Evolutionary conservation across 2,888 invertebrate species (phyloP), one percentile per base, ranked within the genome.

Genomic region (Tinea semifulvella): DNA sequence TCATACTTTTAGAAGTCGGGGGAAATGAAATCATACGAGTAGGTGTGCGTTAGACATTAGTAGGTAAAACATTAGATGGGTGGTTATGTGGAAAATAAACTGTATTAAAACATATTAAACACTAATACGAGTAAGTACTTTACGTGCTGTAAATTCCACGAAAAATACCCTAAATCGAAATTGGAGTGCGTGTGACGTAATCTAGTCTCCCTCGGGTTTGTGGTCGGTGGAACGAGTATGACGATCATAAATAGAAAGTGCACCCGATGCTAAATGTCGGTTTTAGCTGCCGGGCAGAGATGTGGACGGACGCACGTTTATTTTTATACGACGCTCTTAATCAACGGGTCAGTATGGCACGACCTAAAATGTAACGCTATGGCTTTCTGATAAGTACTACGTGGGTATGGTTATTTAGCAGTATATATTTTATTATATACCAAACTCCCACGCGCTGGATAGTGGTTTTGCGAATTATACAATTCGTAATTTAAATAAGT

Each of bases 281-380:
- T 20, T 36, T 22, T 22, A 22, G 22, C 22, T 22, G 40, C 22
- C 40, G 22, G 20, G 38, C 38, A n/a, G 38, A 38, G 6, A 31
- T 38, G 38, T 19, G 38, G 39, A 20, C 16, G 38, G 39, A 20
- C 25, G 28, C 26, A 18, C 22, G n/a, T 26, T 66, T 72, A 71
- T 71, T 71, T 72, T 65, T 70, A 66, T 56, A 49, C 63, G 47
- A 48, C 50, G 51, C 22, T 40, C 20, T 40, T 40, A 31, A 19
- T 38, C 22, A 56, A 56, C 63, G 60, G n/a, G 61, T 61, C 62
- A 59, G 56, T 56, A 58, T 50, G 48, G 48, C 52, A 54, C 57
- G 65, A 63, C 65, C 63, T 61, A 59, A 66, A 66, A 69, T 58
- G 57, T 58, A 55, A 58, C 55, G 57, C 56, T 65, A 65, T 64